Conservation (phyloP, 2,888 invertebrate species). For the Apamea epomidion region DNA sequence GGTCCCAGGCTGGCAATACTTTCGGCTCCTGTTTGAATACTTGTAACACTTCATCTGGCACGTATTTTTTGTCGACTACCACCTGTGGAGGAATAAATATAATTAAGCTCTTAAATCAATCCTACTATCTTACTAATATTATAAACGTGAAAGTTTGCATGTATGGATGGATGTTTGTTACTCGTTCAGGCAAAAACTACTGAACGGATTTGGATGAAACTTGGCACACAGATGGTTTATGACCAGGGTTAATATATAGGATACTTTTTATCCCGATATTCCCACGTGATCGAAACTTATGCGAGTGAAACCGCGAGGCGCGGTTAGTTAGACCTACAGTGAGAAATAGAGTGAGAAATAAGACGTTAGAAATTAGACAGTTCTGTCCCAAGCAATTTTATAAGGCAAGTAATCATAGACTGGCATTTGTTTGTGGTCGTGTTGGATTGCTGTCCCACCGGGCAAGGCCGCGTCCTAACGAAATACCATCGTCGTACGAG, state of each 20-base stretch:
- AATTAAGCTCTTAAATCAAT: neutral
- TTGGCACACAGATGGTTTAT: too few relatives aligned
- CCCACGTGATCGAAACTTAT: too few relatives aligned
- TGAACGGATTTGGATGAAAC: too few relatives aligned
- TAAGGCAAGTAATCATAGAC: neutral
- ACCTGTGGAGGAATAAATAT: constrained; percentile 82
- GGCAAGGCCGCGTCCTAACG: neutral
- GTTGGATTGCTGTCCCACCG: neutral
- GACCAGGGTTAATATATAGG: too few relatives aligned
- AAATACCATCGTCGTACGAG: neutral
- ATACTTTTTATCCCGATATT: too few relatives aligned
- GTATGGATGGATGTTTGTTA: too few relatives aligned
- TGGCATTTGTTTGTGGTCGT: neutral
- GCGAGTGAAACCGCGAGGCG: too few relatives aligned
- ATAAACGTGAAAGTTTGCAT: too few relatives aligned
- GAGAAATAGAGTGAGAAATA: neutral
- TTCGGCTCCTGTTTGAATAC: constrained; percentile 94
- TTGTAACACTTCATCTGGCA: constrained; percentile 93
- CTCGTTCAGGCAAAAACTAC: too few relatives aligned
- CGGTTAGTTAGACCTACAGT: neutral
- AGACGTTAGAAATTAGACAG: neutral
- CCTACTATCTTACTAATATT: too few relatives aligned
- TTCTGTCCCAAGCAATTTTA: neutral
- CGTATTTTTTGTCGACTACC: constrained; percentile 96
- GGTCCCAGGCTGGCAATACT: constrained; percentile 97